These are phyloP conservation scores for Strongylocentrotus purpuratus DNA, from an alignment of 35 echinoderm and acorn worm species.

Conservation along the genomic window DNA sequence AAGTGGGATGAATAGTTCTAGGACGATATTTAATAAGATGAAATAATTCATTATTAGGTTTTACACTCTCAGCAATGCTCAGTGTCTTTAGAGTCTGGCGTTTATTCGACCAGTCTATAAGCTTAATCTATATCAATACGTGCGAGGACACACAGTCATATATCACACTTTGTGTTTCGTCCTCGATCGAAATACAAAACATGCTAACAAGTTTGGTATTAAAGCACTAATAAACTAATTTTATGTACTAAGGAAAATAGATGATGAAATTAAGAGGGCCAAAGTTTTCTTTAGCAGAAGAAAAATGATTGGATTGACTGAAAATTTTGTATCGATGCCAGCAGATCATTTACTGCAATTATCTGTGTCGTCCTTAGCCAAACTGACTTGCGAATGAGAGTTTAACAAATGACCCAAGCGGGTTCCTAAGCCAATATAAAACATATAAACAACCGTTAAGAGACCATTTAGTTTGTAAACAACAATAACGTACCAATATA, in stretches of 20 bases:
- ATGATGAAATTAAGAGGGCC: no score
- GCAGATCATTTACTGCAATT: neutral
- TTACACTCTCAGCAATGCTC: neutral
- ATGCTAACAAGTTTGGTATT: neutral
- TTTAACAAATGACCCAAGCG: no score
- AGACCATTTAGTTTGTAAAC: no score
- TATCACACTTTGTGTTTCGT: neutral
- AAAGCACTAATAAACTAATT: no score
- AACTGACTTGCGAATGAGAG: neutral
- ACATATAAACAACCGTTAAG: no score
- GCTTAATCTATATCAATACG: neutral
- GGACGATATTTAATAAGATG: neutral
- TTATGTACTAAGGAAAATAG: no score
- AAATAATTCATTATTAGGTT: neutral
- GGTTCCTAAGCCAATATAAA: no score
- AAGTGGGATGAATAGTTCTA: neutral
- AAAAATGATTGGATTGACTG: no score
- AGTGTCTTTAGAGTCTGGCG: neutral
- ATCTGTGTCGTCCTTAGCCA: neutral
- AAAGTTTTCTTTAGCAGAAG: no score
- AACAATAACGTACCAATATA: no score
- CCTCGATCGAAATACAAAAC: neutral
- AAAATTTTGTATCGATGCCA: no score
- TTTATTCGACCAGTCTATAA: no score
- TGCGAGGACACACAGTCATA: neutral